These are phyloP conservation scores for Sebastes fasciatus DNA, from an alignment of 2,113 vertebrate species.

Conservation along the genomic window DNA sequence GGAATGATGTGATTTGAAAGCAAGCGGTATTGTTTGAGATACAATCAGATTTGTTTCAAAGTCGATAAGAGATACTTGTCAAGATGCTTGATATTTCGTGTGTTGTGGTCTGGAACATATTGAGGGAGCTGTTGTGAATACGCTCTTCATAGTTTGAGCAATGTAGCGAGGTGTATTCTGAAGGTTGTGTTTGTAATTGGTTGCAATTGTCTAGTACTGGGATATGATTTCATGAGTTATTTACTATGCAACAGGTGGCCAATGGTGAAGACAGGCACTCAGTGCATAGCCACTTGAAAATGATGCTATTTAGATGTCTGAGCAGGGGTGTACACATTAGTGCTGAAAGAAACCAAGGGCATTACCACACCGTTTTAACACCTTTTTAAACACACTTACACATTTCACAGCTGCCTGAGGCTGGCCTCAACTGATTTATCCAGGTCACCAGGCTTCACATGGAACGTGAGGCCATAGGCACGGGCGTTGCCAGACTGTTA, in stretches of 20 bases:
- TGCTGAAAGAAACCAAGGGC: constrained; percentile 36
- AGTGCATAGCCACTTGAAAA: constrained; percentile 38
- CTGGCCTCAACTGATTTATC: constrained; percentile 50
- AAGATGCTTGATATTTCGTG: constrained; percentile 6
- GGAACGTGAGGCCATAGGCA: constrained; percentile 22
- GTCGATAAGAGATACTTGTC: constrained; percentile 22
- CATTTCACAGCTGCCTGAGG: constrained; percentile 46
- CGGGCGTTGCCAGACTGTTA: constrained; percentile 41
- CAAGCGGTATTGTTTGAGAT: constrained; percentile 16
- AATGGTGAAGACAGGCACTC: constrained; percentile 30
- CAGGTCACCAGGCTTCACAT: constrained; percentile 48
- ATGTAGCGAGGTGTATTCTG: constrained; percentile 12
- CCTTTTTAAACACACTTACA: constrained; percentile 30
- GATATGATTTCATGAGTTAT: constrained; percentile 34
- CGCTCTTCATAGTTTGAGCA: constrained; percentile 21
- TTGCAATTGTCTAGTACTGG: constrained; percentile 6
- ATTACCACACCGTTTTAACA: constrained; percentile 47
- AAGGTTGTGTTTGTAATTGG: constrained; percentile 27
- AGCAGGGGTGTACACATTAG: constrained; percentile 36
- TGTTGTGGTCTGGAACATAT: constrained; percentile 33
- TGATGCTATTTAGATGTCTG: constrained; percentile 39
- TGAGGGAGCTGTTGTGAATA: constrained; percentile 34
- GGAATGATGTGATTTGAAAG: constrained; percentile 36
- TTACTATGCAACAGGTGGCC: constrained; percentile 57
- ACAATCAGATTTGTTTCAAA: constrained; percentile 35